Base-by-base conservation (phyloP, 35 echinoderm and acorn worm genomes). In the Lytechinus variegatus region DNA sequence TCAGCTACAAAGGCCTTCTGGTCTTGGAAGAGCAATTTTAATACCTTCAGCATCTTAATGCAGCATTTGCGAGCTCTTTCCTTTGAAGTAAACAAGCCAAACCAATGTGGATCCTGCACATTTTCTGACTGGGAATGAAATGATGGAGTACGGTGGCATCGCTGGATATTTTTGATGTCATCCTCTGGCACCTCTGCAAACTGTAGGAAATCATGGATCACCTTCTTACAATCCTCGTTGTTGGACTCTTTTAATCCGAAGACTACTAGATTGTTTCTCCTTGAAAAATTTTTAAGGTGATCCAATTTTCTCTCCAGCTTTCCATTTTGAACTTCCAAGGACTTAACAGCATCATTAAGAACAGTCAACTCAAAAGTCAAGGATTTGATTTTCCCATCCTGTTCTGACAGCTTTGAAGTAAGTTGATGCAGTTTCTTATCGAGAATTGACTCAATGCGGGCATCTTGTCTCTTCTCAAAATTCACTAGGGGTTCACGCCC, bases 91-190 rank as follows among this genome's bases (percentile, higher is more conserved):
- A 52, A 71, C 9, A 61, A 86, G 86, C 60, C 57, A 95, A 95
- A 95, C 56, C 94, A 10, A 95, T 10, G 52, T 95, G 94, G 13
- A 95, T 95, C 57, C 19, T 27, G n/a, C 19, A 28, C 27, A 88
- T 27, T 28, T 88, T 19, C 27, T 10, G 87, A 19, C 58, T 52
- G 11, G 52, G 94, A 66, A 44, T 7, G 14, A 16, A 16, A 60
- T 12, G 57, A 86, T 51, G 93, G 93, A 10, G 93, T 94, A 12
- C 94, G 61, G 54, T 95, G 94, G 52, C 94, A 95, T n/a, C 94
- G n/a, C 71, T 95, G 56, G 29, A 54, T 95, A 24, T 56, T 13
- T n/a, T 24, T 8, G 33, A 58, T 19, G 14, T 5, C n/a, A 1
- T 24, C 21, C 86, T 52, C n/a, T 8, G 33, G 16, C 71, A 53